A percentile compares a stretch with the other conserved stretches of the same genome.
Evolutionary conservation across 2,797 vertebrate species (phyloP).

Genomic region (Sparus aurata): DNA sequence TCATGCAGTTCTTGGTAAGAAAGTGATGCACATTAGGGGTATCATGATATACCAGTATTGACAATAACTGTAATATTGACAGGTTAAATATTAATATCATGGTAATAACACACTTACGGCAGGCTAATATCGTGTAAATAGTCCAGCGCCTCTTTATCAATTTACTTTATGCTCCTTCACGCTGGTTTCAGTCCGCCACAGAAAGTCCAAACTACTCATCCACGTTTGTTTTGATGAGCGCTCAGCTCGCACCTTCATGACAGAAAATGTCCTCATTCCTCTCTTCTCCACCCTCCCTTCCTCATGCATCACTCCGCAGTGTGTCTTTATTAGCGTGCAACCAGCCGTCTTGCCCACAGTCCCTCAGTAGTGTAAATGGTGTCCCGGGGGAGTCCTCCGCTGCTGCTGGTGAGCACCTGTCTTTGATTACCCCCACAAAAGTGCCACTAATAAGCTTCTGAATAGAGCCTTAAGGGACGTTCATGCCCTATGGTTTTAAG

Average conservation of each 20-base stretch:
- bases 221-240: constrained; percentile 1
- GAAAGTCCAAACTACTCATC: neutral
- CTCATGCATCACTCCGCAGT: constrained; percentile 17
- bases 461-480: constrained; percentile 51
- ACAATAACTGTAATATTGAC: too few relatives aligned
- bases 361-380: constrained; percentile 32
- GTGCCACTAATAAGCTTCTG: constrained; percentile 70
- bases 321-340: constrained; percentile 54
- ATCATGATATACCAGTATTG: too few relatives aligned
- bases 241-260: neutral
- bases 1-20: too few relatives aligned
- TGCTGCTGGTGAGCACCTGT: constrained; percentile 67
- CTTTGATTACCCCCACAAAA: constrained; percentile 73
- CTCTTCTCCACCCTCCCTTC: neutral
- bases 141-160: too few relatives aligned
- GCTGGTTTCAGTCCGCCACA: too few relatives aligned
- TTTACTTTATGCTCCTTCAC: too few relatives aligned
- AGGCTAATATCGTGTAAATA: too few relatives aligned
- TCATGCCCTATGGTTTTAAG: constrained; percentile 62
- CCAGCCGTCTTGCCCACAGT: constrained; percentile 44
- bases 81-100: too few relatives aligned
- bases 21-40: too few relatives aligned
- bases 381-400: constrained; percentile 51
- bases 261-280: neutral
- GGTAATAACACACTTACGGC: too few relatives aligned